Base-by-base conservation (phyloP, 2,797 vertebrate species). In the Dicrostonyx torquatus region DNA sequence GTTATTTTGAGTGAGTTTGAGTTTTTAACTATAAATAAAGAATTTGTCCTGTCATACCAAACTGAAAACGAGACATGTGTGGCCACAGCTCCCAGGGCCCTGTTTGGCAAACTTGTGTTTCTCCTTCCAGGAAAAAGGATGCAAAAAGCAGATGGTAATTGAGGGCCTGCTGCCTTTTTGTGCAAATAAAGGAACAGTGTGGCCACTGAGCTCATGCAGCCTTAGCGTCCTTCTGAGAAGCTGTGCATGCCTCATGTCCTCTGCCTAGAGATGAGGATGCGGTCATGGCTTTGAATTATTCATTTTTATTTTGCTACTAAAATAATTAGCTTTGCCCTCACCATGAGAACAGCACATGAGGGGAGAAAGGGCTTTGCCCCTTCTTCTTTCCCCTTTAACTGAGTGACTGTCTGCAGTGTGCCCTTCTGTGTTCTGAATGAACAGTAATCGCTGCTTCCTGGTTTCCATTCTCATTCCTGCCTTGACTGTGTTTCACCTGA, bases 131-230 rank as follows among this genome's bases (percentile, higher is more conserved):
- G 95, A 95, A 95, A 97, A 94, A 97, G 96, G 94, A 97, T 97
- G 96, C 94, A 97, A 96, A 97, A 97, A 97, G 79, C 95, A 97
- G 68, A 96, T 98, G 94, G 96, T 96, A 96, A 95, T 68, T 93
- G 86, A 53, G 78, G 37, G 76, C 92, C 43, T 48, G 43, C 95
- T 96, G 86, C 48, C 91, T 94, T 94, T 85, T 87, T 48, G n/a
- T 95, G 87, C 93, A 84, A 86, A 91, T 79, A 73, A 58, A 90
- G n/a, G 93, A 87, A 80, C 66, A 90, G 48, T 90, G 62, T 60
- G 84, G 62, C 85, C 87, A 53, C 37, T 91, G 86, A 40, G 85
- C 82, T 96, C 87, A 76, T 55, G 53, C 64, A 45, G 76, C 66
- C 34, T 93, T 70, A 60, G 2, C 83, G 87, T 78, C 29, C 37